These are phyloP conservation scores for Laticauda colubrina DNA, from an alignment of 2,113 vertebrate genomes.

Conservation along the genomic window DNA sequence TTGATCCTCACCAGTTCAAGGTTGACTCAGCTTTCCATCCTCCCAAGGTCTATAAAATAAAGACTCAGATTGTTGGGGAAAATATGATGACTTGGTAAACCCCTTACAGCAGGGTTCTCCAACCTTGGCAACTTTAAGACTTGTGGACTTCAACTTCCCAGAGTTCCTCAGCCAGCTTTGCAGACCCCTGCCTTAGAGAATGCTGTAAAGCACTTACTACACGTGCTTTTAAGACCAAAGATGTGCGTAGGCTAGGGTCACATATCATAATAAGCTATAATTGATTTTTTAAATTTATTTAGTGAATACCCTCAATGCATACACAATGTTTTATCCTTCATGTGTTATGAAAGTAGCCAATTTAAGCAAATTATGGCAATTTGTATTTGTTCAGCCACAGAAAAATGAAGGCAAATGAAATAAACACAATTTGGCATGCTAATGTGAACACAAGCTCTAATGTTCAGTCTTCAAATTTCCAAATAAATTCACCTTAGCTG, in stretches of 20 bases:
- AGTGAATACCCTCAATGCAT: background rate
- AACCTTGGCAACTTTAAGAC: too few relatives aligned
- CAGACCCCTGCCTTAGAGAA: accelerated
- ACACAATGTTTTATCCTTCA: background rate
- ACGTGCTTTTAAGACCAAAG: background rate
- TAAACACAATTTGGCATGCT: background rate
- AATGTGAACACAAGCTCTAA: background rate
- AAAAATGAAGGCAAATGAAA: background rate
- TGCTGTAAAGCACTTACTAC: accelerated
- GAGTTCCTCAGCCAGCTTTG: too few relatives aligned
- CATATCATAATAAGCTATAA: background rate
- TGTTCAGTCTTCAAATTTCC: background rate
- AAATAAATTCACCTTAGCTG: background rate
- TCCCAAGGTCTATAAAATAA: background rate
- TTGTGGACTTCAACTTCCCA: too few relatives aligned
- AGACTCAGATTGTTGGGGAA: background rate
- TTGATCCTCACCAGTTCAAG: background rate
- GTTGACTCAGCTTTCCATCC: background rate
- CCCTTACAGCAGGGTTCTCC: accelerated
- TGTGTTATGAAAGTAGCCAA: background rate
- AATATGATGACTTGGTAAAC: background rate
- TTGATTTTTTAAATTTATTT: background rate
- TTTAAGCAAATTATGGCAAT: background rate
- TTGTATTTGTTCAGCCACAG: background rate
- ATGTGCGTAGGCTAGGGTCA: background rate